Evolutionary conservation across 2,797 vertebrate genomes (phyloP).

Genomic region (Notolepis coatsorum): DNA sequence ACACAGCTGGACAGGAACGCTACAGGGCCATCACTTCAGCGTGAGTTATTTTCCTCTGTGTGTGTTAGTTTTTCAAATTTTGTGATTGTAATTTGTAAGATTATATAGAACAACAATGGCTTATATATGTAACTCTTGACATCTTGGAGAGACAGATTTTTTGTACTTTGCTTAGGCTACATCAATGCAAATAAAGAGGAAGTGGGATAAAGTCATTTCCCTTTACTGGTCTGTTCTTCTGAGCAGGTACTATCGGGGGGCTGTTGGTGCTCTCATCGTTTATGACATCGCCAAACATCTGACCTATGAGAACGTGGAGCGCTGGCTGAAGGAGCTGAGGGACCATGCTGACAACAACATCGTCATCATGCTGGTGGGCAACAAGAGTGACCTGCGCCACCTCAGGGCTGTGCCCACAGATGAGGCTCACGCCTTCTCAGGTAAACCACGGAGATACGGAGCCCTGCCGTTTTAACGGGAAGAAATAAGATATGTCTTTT

Average conservation of each 20-base stretch:
- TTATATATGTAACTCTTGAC: no score
- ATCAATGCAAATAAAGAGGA: no score
- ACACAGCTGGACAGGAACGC: constrained; percentile 90
- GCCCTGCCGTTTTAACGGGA: no score
- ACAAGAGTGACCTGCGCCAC: constrained; percentile 82
- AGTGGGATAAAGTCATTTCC: no score
- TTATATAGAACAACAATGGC: no score
- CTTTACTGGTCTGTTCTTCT: background rate
- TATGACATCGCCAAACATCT: constrained; percentile 92
- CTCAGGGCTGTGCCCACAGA: constrained; percentile 87
- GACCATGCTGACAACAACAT: constrained; percentile 92
- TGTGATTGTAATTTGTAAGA: background rate
- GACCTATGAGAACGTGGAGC: constrained; percentile 91
- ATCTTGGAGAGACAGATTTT: no score
- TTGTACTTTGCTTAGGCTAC: no score
- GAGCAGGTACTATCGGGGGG: constrained; percentile 88
- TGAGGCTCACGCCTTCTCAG: constrained; percentile 88
- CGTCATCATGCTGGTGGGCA: constrained; percentile 88
- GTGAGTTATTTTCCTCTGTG: constrained; percentile 72
- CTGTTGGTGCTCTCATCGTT: constrained; percentile 88
- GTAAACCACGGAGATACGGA: constrained; percentile 63
- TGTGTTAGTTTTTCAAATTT: background rate
- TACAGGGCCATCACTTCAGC: constrained; percentile 92
- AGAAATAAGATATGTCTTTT: no score
- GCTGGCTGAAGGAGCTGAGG: constrained; percentile 91